phyloP scores from a whole-genome alignment of 1,140 invertebrate genomes.

The Apocrypta bakeri region DNA sequence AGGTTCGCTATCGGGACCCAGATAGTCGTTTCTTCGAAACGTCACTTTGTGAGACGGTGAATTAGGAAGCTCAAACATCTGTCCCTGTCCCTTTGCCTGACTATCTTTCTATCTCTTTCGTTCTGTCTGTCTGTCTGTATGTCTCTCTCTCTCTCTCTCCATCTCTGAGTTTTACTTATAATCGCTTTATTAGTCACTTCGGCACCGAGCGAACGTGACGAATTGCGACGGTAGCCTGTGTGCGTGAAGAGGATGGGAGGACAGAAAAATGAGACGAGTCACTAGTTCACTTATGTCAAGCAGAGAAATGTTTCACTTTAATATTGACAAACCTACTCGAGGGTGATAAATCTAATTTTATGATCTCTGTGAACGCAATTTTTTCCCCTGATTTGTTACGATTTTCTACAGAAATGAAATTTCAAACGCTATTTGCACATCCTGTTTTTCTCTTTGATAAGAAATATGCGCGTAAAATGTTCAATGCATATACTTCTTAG shows the following conservation, averaged over 20 bases:
- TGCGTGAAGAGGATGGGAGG: background rate
- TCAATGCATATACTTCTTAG: background rate
- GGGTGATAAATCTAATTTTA: no score
- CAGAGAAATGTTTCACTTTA: background rate
- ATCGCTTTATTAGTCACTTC: slow-evolving; percentile 43
- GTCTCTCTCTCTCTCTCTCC: background rate
- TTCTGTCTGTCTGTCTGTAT: background rate
- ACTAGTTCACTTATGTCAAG: slow-evolving; percentile 7
- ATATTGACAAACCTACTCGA: background rate
- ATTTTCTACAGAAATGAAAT: no score
- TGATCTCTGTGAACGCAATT: no score
- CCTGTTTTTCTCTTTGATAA: background rate
- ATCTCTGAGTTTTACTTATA: background rate
- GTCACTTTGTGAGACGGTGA: slow-evolving; percentile 3
- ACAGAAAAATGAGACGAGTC: background rate
- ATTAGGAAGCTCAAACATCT: slow-evolving; percentile 17
- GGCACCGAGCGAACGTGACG: slow-evolving; percentile 18
- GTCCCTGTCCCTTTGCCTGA: background rate
- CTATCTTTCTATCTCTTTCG: background rate
- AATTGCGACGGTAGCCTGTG: slow-evolving; percentile 7
- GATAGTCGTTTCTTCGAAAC: slow-evolving; percentile 31
- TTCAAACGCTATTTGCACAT: background rate
- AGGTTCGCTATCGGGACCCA: slow-evolving; percentile 19
- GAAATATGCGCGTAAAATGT: background rate
- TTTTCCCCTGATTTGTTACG: no score